Conservation (phyloP, 2,797 vertebrate species). For the Aldrovandia affinis region DNA sequence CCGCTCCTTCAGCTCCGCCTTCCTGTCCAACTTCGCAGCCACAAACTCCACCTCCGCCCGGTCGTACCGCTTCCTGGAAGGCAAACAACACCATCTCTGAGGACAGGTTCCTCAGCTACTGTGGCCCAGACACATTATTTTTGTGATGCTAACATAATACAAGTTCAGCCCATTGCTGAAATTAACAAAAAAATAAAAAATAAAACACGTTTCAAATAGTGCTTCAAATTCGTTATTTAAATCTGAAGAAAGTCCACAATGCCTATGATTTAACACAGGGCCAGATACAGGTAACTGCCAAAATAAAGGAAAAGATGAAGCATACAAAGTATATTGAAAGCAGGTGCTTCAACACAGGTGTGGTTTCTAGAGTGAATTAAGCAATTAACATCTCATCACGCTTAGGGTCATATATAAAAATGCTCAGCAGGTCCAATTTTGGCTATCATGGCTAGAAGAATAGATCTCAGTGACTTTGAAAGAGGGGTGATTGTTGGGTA, state of each 20-base stretch:
- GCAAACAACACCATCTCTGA: background rate
- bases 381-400: too few relatives aligned
- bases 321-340: too few relatives aligned
- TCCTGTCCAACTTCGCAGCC: constrained; percentile 87
- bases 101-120: background rate
- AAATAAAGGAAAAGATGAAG: too few relatives aligned
- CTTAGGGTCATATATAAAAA: too few relatives aligned
- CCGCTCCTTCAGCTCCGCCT: constrained; percentile 91
- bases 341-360: too few relatives aligned
- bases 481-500: too few relatives aligned
- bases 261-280: background rate
- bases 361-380: too few relatives aligned
- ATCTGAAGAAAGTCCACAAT: background rate
- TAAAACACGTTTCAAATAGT: background rate
- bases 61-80: constrained; percentile 87
- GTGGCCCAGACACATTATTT: background rate
- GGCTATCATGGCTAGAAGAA: too few relatives aligned
- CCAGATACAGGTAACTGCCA: background rate
- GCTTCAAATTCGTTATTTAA: background rate
- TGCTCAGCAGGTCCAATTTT: too few relatives aligned
- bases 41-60: constrained; percentile 90
- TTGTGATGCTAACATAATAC: background rate
- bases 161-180: background rate
- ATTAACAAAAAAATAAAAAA: background rate
- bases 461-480: too few relatives aligned